Conservation (phyloP, 2,797 vertebrate genomes). For the Masticophis lateralis region DNA sequence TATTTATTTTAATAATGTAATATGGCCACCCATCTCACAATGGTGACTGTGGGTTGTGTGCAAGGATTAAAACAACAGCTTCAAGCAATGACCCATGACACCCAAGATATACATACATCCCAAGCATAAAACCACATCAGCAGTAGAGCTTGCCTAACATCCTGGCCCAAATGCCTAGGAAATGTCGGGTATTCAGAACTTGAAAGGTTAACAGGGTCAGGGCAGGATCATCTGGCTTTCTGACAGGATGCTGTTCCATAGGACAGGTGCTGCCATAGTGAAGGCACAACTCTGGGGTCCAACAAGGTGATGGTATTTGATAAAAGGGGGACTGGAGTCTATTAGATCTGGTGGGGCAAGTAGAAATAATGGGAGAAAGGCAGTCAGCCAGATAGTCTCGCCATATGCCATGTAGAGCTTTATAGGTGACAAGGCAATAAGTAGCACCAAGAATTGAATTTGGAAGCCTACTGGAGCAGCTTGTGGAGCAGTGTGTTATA, state of each 20-base stretch:
- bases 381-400: not conserved
- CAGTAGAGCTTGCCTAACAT: not conserved
- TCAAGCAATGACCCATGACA: not conserved
- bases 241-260: not conserved
- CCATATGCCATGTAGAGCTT: not conserved
- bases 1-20: not conserved
- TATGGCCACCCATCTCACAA: not conserved
- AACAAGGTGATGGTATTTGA: not conserved
- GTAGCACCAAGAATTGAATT: not conserved
- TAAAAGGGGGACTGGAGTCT: not conserved
- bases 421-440: not conserved
- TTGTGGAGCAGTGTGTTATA: not conserved
- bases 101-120: not conserved
- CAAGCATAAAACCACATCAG: not conserved
- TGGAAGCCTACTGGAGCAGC: not conserved
- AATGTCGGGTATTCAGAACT: not conserved
- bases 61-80: not conserved
- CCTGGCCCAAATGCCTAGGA: not conserved
- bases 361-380: not conserved
- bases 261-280: not conserved
- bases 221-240: not conserved
- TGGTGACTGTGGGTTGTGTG: not conserved
- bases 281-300: not conserved
- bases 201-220: not conserved
- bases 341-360: not conserved